Base-by-base conservation (phyloP, 2,113 vertebrate genomes). In the Centropus unirufus region DNA sequence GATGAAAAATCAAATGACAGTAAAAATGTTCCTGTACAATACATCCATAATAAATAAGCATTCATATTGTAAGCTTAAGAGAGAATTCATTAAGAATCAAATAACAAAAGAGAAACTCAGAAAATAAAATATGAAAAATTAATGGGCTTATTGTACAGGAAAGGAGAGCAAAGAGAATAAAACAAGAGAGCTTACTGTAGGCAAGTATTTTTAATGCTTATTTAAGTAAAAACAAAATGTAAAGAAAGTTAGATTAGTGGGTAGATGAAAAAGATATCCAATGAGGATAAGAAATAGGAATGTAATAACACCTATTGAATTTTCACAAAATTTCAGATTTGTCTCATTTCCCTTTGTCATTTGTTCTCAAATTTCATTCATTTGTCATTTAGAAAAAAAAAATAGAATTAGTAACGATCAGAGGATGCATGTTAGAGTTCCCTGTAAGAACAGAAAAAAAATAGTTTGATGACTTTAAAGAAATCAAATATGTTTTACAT, bases 61-160 rank as follows among this genome's bases (percentile, higher is more conserved):
- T 79, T 89, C 95, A 92, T 94, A 94, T 73, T 86, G 93, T 85
- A 89, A 95, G 91, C 91, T 96, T 97, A 92, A 97, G 96, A 97
- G 92, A 96, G 95, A 97, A 96, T 97, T 97, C 95, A 96, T 97
- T 96, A 97, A 92, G 91, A 93, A 84, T 91, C 77, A 89, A 93
- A 92, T 93, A 95, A 97, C 92, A 96, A 97, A 96, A 91, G 88
- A 95, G 95, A 96, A 94, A 92, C 78, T 92, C 83, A 44, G 91
- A 95, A 97, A 97, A 97, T 92, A 96, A 90, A 95, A 82, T 87
- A 97, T 97, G 89, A 97, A 97, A 97, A 96, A 95, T 96, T 97
- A 97, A 97, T 97, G 75, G 68, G n/a, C 27, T 96, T 92, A 95
- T 96, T 96, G 91, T 95, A 91, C 72, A 83, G 92, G 88, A 96